Evolutionary conservation across 2,113 vertebrate species (phyloP).

Genomic region (Sakesphorus luctuosus): DNA sequence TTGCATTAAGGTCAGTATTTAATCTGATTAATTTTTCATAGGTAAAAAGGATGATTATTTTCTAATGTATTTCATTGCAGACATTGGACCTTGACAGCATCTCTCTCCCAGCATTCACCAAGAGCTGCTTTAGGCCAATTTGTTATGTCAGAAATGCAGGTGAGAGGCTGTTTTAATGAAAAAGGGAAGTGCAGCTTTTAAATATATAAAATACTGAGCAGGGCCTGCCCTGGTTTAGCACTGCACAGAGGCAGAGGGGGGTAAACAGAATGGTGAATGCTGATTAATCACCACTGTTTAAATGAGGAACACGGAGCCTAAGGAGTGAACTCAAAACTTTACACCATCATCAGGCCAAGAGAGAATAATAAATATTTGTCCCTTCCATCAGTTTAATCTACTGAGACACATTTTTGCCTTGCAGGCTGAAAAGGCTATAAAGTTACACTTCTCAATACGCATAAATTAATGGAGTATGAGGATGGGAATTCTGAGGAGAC

Average conservation of each 20-base stretch:
- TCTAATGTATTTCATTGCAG: neutral
- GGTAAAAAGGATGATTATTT: neutral
- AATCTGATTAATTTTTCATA: conserved; percentile 28
- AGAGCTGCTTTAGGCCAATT: neutral
- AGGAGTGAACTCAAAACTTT: neutral
- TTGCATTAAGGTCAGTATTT: neutral
- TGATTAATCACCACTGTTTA: neutral
- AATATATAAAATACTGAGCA: neutral
- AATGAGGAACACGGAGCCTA: neutral
- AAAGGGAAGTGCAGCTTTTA: neutral
- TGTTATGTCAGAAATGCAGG: neutral
- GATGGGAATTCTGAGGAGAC: neutral
- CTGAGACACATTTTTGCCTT: neutral
- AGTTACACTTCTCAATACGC: neutral
- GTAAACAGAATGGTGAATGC: neutral
- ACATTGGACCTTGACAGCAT: neutral
- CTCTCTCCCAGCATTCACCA: neutral
- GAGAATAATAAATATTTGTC: neutral
- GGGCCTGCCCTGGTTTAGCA: neutral
- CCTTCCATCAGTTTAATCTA: neutral
- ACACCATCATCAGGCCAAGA: neutral
- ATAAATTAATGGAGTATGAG: neutral
- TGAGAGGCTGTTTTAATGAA: neutral
- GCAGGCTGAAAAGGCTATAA: neutral
- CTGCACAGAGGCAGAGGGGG: neutral